A percentile compares a stretch with the other conserved stretches of the same genome.
Conservation (phyloP, 1,140 invertebrate genomes). For the Sesamia nonagrioides region DNA sequence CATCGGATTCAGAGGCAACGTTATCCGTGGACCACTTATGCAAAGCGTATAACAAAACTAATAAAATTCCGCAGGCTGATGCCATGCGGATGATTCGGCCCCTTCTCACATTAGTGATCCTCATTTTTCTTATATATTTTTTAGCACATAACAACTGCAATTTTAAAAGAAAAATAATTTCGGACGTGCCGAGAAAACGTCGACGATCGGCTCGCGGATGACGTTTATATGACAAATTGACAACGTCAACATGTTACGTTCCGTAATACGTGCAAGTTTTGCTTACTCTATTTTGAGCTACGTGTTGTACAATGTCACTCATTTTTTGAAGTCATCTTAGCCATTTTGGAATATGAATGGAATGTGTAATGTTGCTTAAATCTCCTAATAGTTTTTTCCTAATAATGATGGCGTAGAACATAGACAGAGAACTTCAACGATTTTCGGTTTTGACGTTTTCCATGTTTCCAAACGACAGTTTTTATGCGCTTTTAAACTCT, state of each 20-base stretch:
- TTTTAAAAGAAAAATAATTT: conserved; percentile 32
- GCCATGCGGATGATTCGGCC: conserved; percentile 78
- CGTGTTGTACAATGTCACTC: background rate
- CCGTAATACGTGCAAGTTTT: conserved; percentile 17
- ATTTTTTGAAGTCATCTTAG: background rate
- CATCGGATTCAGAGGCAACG: conserved; percentile 57
- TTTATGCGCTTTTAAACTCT: too few species aligned
- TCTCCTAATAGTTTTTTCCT: too few species aligned
- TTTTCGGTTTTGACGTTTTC: too few species aligned
- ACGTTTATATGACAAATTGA: conserved; percentile 53
- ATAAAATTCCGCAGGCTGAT: conserved; percentile 67
- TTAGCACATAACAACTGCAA: conserved; percentile 56
- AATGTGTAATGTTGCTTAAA: too few species aligned
- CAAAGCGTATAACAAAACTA: conserved; percentile 78
- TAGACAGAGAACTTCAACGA: too few species aligned
- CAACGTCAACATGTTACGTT: conserved; percentile 52
- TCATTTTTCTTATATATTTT: conserved; percentile 67
- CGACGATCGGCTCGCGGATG: conserved; percentile 48
- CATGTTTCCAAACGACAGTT: background rate
- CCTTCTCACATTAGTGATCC: conserved; percentile 80
- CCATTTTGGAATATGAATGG: too few species aligned
- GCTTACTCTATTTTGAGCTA: too few species aligned
- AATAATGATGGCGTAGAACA: too few species aligned
- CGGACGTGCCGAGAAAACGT: conserved; percentile 5
- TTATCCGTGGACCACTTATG: conserved; percentile 76